A percentile compares a stretch with the other conserved stretches of the same genome.
Conservation (phyloP, 2,113 vertebrate species). For the Neolamprologus caudopunctatus region DNA sequence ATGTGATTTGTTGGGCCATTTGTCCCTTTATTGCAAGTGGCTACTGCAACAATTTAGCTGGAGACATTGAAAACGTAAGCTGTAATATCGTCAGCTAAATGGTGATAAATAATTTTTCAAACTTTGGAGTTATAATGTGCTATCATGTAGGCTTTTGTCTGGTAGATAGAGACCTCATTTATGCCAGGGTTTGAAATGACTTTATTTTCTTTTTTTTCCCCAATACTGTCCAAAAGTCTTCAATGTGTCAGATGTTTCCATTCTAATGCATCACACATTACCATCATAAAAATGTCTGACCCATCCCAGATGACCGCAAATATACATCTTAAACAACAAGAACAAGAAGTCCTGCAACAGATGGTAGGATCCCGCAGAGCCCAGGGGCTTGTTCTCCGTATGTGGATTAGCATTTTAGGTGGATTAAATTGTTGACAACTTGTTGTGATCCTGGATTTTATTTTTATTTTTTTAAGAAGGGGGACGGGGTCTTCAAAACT, state of each 20-base stretch:
- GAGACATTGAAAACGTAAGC: background rate
- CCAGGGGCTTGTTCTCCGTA: background rate
- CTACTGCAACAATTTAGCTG: background rate
- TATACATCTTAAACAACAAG: background rate
- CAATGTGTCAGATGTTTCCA: background rate
- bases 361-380: background rate
- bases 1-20: background rate
- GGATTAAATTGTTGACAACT: background rate
- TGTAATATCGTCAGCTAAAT: background rate
- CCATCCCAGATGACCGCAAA: background rate
- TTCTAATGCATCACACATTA: background rate
- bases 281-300: background rate
- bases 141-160: background rate
- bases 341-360: background rate
- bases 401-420: background rate
- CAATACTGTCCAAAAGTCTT: background rate
- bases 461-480: background rate
- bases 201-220: background rate
- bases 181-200: background rate
- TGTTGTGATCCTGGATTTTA: background rate
- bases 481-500: background rate
- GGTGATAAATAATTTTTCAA: background rate
- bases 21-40: background rate
- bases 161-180: background rate
- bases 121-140: background rate